Evolutionary conservation across 1,140 invertebrate species (phyloP), one percentile per base, ranked within the genome.

Genomic region (Campoletis sonorensis): DNA sequence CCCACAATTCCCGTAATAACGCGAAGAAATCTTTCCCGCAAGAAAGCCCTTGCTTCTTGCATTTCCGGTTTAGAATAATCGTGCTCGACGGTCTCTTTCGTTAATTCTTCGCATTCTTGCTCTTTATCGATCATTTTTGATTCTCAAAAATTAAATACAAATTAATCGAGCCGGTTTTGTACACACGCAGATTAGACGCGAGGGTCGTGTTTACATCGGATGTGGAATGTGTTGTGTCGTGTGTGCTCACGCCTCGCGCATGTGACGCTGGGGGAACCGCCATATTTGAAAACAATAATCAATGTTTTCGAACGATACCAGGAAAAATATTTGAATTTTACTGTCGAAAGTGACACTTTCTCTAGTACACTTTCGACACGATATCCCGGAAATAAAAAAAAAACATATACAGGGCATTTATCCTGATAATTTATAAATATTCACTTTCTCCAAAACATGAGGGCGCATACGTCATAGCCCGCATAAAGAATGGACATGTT

Each of bases 21-120:
- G 78, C 90, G 83, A 8, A 92, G 83, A 86, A 91, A 92, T 81
- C 90, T 84, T 86, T 92, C 90, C 1, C 91, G 86, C 51, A 92
- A 79, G 87, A 90, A 91, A 21, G 91, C 84, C 49, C 92, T 89
- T 11, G 91, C 90, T 73, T 90, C 86, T 83, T 92, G 91, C 80
- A 90, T 91, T 30, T 91, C 90, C n/a, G 83, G 68, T 16, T 85
- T 81, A 4, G 90, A 85, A 85, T 91, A 91, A 64, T 88, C 85
- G 75, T 87, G 85, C 54, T 84, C 83, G 5, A 54, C 11, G 23
- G 37, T 21, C 2, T 79, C 71, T 27, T 67, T 67, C 15, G 45
- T 61, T 10, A 33, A 64, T 49, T 37, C 68, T 33, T 30, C 49
- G 2, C 61, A 30, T n/a, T 78, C 80, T 64, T 81, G 26, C 8